Conservation (phyloP, 2,888 invertebrate genomes). For the Eumerus sabulonum region DNA sequence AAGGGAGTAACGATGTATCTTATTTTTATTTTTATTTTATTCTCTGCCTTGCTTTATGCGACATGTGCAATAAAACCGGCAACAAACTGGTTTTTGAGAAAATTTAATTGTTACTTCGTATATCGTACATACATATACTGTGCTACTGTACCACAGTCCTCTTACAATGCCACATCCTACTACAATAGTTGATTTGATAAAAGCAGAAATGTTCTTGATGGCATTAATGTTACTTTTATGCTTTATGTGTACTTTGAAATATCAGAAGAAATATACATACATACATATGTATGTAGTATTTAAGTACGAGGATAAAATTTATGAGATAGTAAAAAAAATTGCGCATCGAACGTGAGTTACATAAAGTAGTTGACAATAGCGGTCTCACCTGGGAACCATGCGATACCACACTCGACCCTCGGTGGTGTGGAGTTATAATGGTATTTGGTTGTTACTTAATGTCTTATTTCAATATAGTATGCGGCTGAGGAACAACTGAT, state of each 20-base stretch:
- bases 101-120: conserved; percentile 54
- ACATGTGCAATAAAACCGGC: conserved; percentile 23
- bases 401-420: neutral
- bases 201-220: conserved; percentile 42
- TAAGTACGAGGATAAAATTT: conserved; percentile 41
- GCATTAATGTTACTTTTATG: conserved; percentile 36
- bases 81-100: conserved; percentile 46
- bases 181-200: conserved; percentile 22
- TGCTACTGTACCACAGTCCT: conserved; percentile 1
- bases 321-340: conserved; percentile 39
- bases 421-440: conserved; percentile 2
- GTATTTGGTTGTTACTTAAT: conserved; percentile 5
- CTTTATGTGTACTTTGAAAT: conserved; percentile 5
- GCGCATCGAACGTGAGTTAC: conserved; percentile 34
- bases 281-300: conserved; percentile 32
- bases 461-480: neutral
- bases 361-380: conserved; percentile 39
- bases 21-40: too few relatives aligned
- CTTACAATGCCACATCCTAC: too few relatives aligned
- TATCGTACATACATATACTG: neutral
- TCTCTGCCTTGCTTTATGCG: neutral
- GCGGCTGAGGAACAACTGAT: neutral
- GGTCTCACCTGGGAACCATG: conserved; percentile 35
- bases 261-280: conserved; percentile 5
- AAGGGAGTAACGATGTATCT: too few relatives aligned